Evolutionary conservation across 2,113 vertebrate genomes (phyloP).

Genomic region (Formicarius rufipectus): DNA sequence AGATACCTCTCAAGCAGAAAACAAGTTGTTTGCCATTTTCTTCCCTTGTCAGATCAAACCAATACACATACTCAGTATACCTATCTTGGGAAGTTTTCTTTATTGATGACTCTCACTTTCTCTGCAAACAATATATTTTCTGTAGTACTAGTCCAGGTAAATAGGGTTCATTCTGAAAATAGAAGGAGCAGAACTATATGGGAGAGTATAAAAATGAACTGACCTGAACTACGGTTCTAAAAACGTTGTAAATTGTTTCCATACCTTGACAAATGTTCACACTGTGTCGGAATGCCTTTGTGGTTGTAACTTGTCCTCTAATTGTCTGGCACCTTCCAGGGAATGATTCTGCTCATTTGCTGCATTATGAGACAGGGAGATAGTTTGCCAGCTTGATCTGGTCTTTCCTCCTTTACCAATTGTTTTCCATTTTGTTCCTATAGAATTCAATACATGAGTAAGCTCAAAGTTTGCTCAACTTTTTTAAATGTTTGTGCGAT

Average conservation of each 20-base stretch:
- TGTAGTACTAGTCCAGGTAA: slow-evolving; percentile 20
- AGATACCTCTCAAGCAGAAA: slow-evolving; percentile 31
- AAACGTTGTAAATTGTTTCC: slow-evolving; percentile 64
- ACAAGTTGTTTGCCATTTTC: slow-evolving; percentile 53
- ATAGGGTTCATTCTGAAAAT: slow-evolving; percentile 59
- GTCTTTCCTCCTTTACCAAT: not conserved
- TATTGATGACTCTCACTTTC: slow-evolving; percentile 60
- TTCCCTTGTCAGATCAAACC: slow-evolving; percentile 41
- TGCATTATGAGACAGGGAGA: not conserved
- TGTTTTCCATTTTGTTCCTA: not conserved
- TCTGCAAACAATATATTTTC: slow-evolving; percentile 64
- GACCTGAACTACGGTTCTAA: slow-evolving; percentile 42
- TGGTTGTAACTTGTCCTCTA: slow-evolving; percentile 25
- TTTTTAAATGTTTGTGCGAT: not conserved
- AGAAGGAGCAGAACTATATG: slow-evolving; percentile 45
- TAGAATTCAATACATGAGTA: not conserved
- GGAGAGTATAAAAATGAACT: slow-evolving; percentile 60
- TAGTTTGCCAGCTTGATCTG: not conserved
- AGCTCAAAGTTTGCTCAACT: not conserved
- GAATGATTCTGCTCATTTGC: not conserved
- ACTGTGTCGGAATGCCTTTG: not conserved
- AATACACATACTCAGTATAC: slow-evolving; percentile 36
- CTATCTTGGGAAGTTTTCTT: slow-evolving; percentile 54
- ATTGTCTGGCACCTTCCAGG: slow-evolving; percentile 8
- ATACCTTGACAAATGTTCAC: slow-evolving; percentile 47